Evolutionary conservation across 2,113 vertebrate species (phyloP).

Genomic region (Sorex fumeus): DNA sequence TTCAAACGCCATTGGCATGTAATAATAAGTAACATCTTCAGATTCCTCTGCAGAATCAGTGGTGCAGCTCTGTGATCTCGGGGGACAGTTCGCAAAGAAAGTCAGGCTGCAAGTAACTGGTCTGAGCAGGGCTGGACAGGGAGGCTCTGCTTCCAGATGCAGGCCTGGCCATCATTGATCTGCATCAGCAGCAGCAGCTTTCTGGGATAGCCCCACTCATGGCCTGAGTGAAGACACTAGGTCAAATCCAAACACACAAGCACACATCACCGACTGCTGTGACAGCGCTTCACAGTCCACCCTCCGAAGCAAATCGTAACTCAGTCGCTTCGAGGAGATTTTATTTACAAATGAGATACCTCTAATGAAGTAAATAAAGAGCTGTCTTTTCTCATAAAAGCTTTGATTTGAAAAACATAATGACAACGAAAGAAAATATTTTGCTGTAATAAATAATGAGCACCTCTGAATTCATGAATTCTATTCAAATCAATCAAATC

Average conservation of each 20-base stretch:
- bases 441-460: background rate
- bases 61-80: background rate
- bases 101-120: background rate
- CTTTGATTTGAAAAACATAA: background rate
- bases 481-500: background rate
- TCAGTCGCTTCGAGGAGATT: background rate
- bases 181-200: background rate
- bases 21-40: background rate
- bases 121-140: rapidly evolving
- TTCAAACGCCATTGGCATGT: background rate
- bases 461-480: background rate
- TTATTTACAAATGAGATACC: background rate
- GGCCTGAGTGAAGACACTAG: background rate
- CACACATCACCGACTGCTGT: background rate
- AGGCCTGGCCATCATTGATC: background rate
- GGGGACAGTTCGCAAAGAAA: background rate
- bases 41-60: background rate
- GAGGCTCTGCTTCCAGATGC: background rate
- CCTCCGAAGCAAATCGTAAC: background rate
- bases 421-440: background rate
- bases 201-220: background rate
- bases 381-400: background rate
- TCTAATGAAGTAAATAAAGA: background rate
- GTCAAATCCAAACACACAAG: background rate
- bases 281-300: no score